These are phyloP conservation scores for Coenonympha glycerion DNA, from an alignment of 2,888 invertebrate species.

Conservation along the genomic window DNA sequence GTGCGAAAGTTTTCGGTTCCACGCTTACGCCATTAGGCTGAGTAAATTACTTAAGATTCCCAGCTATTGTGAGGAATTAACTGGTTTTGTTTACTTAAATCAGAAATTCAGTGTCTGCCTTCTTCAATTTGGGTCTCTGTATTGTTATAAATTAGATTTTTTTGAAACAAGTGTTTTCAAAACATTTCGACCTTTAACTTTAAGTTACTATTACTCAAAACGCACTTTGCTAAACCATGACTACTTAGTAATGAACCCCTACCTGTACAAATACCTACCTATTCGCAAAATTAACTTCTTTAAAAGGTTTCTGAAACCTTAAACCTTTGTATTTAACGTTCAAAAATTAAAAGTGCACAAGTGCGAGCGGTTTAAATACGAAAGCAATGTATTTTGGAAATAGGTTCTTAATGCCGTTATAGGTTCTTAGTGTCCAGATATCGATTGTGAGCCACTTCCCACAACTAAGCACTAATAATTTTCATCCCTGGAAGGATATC, in stretches of 20 bases:
- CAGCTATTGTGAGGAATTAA: neutral
- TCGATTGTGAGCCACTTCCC: too few species aligned
- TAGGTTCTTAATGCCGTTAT: too few species aligned
- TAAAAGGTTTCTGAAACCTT: neutral
- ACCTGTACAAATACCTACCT: neutral
- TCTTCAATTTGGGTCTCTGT: neutral
- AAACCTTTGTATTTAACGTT: neutral
- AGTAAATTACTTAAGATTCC: constrained; percentile 14
- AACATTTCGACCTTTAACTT: too few species aligned
- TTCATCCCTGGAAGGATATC: neutral
- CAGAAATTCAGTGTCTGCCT: neutral
- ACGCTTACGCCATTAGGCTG: constrained; percentile 20
- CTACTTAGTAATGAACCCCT: too few species aligned
- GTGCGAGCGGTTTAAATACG: too few species aligned
- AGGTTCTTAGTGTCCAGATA: too few species aligned
- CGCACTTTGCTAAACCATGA: too few species aligned
- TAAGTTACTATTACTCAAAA: too few species aligned
- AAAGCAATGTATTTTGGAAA: too few species aligned
- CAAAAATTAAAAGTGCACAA: neutral
- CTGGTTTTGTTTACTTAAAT: neutral
- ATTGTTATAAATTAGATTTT: too few species aligned
- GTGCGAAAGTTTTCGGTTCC: constrained; percentile 16
- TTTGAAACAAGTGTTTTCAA: too few species aligned
- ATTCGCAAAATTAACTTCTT: neutral
- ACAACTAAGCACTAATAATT: too few species aligned